phyloP scores from a whole-genome alignment of 2,797 vertebrate species.

The Falco peregrinus region DNA sequence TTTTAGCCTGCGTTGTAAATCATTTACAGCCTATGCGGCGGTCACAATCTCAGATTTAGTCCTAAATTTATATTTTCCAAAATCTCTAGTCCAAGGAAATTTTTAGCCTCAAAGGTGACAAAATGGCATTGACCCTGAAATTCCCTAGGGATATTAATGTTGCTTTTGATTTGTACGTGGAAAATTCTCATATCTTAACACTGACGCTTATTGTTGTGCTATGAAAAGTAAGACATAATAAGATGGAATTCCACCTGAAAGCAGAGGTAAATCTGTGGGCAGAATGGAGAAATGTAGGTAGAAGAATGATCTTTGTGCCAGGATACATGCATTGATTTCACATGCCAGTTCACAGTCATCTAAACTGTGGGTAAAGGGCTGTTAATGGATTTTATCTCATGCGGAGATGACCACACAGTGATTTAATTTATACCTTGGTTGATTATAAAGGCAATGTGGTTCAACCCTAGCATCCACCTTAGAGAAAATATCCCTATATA shows the following conservation, averaged over 20 bases:
- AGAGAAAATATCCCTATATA: neutral
- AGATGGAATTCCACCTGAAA: neutral
- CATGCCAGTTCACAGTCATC: neutral
- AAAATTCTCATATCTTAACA: neutral
- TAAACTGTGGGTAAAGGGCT: neutral
- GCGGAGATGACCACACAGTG: neutral
- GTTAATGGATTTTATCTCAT: neutral
- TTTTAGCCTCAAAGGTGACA: neutral
- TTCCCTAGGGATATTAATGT: neutral
- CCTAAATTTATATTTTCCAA: neutral
- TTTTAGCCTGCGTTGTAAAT: neutral
- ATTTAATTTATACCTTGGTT: neutral
- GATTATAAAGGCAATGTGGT: neutral
- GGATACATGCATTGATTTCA: neutral
- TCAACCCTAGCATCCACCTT: neutral
- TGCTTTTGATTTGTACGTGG: neutral
- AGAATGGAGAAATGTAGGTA: neutral
- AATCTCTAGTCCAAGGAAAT: neutral
- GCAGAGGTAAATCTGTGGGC: neutral
- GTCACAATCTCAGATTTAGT: neutral
- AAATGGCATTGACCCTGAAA: neutral
- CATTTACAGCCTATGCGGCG: neutral
- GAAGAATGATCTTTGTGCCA: neutral
- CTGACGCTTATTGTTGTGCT: neutral
- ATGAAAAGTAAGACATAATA: neutral